Conservation (phyloP, 2,113 vertebrate genomes). For the Polyodon spathula region DNA sequence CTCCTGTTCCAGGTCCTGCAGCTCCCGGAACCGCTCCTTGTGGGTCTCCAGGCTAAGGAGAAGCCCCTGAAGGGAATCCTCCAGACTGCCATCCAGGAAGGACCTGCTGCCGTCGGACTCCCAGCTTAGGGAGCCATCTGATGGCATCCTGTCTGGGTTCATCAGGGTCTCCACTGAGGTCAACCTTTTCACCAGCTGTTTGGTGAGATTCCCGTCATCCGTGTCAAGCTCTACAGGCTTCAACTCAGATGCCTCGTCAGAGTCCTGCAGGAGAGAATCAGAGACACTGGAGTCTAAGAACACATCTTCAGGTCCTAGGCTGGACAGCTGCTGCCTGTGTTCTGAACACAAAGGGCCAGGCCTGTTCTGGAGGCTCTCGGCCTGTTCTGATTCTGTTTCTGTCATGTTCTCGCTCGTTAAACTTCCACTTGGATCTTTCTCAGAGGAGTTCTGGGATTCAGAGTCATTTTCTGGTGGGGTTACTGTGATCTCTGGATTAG, state of each 20-base stretch:
- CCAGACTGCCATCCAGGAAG: constrained; percentile 77
- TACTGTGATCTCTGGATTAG: constrained; percentile 72
- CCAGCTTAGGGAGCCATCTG: constrained; percentile 56
- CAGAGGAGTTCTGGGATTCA: constrained; percentile 34
- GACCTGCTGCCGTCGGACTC: constrained; percentile 71
- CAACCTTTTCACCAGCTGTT: constrained; percentile 88
- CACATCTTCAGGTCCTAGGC: constrained; percentile 40
- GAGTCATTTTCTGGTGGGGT: constrained; percentile 58
- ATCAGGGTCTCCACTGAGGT: constrained; percentile 66
- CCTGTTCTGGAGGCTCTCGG: constrained; percentile 37
- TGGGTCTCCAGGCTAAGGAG: constrained; percentile 76
- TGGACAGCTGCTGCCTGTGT: constrained; percentile 26
- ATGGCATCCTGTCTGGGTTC: constrained; percentile 32
- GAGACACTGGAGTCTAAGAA: constrained; percentile 58
- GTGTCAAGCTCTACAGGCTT: constrained; percentile 91
- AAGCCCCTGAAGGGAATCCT: constrained; percentile 83
- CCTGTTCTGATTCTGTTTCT: constrained; percentile 52
- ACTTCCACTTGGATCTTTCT: constrained; percentile 36
- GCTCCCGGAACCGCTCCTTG: constrained; percentile 79
- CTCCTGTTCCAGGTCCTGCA: constrained; percentile 87
- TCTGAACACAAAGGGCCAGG: constrained; percentile 41
- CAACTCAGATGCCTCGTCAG: constrained; percentile 70
- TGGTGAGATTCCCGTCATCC: constrained; percentile 82
- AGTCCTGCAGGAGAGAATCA: constrained; percentile 55
- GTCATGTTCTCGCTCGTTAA: constrained; percentile 43